phyloP scores from a whole-genome alignment of 1,140 invertebrate species.

The Meloidogyne hapla region DNA sequence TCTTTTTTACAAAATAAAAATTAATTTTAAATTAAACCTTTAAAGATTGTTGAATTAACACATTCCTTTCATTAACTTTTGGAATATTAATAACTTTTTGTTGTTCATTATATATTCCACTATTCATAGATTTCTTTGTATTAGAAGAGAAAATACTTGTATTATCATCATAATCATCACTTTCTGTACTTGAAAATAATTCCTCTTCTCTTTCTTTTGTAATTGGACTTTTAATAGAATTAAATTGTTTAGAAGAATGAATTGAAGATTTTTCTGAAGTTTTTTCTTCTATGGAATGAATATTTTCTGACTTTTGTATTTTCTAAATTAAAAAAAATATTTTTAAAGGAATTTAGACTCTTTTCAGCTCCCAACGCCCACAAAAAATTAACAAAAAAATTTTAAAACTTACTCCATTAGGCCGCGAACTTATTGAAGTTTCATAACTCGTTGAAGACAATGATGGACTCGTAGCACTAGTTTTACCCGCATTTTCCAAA shows the following conservation, averaged over 20 bases:
- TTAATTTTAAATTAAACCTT: not conserved
- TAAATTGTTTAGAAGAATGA: not conserved
- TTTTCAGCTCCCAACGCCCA: no score
- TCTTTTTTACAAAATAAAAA: no score
- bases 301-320: not conserved
- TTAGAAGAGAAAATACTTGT: not conserved
- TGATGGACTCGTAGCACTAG: not conserved
- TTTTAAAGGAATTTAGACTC: no score
- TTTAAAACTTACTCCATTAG: no score
- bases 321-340: not conserved
- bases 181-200: not conserved
- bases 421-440: not conserved
- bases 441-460: slow-evolving; percentile 1
- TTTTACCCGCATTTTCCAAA: not conserved
- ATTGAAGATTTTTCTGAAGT: not conserved
- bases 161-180: not conserved
- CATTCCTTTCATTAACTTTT: not conserved
- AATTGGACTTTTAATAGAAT: not conserved
- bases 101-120: not conserved
- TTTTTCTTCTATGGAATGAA: not conserved
- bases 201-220: not conserved
- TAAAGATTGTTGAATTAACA: not conserved
- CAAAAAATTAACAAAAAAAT: no score
- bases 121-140: not conserved
- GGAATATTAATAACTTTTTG: not conserved